phyloP scores from a whole-genome alignment of 2,113 vertebrate species.

The Mastomys natalensis region DNA sequence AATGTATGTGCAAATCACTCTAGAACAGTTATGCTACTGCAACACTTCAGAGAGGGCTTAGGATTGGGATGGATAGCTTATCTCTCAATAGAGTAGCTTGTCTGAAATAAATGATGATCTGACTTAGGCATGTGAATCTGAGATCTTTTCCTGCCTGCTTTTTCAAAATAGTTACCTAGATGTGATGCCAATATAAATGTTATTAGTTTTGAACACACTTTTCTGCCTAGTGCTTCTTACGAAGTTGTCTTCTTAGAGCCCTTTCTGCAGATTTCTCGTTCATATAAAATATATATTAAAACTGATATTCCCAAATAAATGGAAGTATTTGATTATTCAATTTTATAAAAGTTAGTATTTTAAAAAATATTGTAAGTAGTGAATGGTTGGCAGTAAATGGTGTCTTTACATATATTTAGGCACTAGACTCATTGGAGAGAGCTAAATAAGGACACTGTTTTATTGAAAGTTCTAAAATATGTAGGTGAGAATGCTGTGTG shows the following conservation, averaged over 20 bases:
- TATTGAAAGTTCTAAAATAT: not conserved
- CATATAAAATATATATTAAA: not conserved
- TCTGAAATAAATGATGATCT: not conserved
- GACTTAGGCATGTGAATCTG: not conserved
- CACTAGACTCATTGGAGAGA: not conserved
- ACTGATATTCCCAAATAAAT: not conserved
- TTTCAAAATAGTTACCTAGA: not conserved
- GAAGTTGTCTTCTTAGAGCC: not conserved
- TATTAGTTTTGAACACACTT: not conserved
- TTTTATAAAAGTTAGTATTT: not conserved
- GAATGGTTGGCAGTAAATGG: not conserved
- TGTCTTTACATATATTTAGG: not conserved
- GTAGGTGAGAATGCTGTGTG: not conserved
- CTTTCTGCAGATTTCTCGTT: not conserved
- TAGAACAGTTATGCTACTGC: fast-evolving
- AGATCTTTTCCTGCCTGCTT: not conserved
- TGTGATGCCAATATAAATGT: not conserved
- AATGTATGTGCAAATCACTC: not conserved
- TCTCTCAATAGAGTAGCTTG: not conserved
- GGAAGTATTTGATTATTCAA: not conserved
- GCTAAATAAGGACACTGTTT: not conserved
- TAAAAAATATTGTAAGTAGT: not conserved
- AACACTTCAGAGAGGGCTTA: fast-evolving
- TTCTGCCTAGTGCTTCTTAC: not conserved
- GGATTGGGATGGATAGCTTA: fast-evolving